Conservation (phyloP, 2,888 invertebrate species). For the Diplazon laetatorius region DNA sequence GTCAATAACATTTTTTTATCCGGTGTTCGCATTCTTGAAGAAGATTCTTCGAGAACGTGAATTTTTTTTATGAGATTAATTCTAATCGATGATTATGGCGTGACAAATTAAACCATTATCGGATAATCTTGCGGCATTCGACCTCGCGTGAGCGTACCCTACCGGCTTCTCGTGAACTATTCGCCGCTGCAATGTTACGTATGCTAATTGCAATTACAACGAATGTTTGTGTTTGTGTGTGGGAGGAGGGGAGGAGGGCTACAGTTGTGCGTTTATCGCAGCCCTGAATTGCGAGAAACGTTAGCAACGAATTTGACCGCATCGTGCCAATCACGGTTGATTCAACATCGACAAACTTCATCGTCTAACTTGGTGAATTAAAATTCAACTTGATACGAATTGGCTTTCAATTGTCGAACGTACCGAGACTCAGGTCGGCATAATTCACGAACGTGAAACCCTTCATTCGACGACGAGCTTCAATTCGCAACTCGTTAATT, state of each 20-base stretch:
- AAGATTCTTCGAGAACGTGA: background rate
- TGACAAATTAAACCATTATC: conserved; percentile 37
- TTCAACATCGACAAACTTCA: conserved; percentile 69
- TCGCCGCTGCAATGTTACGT: conserved; percentile 76
- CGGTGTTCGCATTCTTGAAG: no score
- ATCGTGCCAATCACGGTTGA: conserved; percentile 65
- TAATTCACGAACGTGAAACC: conserved; percentile 21
- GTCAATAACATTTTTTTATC: no score
- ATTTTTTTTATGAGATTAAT: conserved; percentile 19
- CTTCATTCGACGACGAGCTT: conserved; percentile 39
- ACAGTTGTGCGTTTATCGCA: conserved; percentile 5
- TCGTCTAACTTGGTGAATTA: conserved; percentile 76
- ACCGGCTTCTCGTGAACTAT: conserved; percentile 53
- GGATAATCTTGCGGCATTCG: conserved; percentile 67
- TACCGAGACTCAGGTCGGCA: conserved; percentile 16
- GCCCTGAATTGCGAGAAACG: conserved; percentile 50
- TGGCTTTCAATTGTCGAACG: conserved; percentile 70
- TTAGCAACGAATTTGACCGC: conserved; percentile 67
- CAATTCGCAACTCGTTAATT: conserved; percentile 45
- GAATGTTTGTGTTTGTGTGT: conserved; percentile 71
- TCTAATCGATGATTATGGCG: conserved; percentile 12
- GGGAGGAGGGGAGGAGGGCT: no score
- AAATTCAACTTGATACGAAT: conserved; percentile 74
- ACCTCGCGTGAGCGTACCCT: conserved; percentile 71
- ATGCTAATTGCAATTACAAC: conserved; percentile 81